Evolutionary conservation across 2,797 vertebrate genomes (phyloP).

Genomic region (Phoeniculus purpureus): DNA sequence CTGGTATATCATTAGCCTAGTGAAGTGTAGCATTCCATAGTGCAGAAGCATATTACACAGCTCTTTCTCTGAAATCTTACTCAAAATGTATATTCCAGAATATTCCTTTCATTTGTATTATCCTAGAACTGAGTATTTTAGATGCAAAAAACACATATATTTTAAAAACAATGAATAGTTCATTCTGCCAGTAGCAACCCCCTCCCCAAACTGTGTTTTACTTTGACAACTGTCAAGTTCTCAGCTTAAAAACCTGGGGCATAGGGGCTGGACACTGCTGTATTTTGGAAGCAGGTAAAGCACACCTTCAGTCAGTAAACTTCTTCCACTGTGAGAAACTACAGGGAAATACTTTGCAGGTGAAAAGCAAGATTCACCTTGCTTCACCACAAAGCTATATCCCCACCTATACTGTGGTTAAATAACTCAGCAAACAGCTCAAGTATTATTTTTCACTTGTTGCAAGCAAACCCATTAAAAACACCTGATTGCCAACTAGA

Average conservation of each 20-base stretch:
- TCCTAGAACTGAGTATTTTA: background rate
- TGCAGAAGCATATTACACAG: background rate
- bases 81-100: background rate
- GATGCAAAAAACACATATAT: background rate
- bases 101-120: background rate
- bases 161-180: background rate
- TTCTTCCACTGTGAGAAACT: background rate
- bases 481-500: background rate
- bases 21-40: background rate
- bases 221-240: background rate
- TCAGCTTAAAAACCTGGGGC: background rate
- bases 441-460: background rate
- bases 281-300: background rate
- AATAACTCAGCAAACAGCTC: background rate
- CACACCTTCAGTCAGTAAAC: background rate
- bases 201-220: background rate
- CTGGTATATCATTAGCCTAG: background rate
- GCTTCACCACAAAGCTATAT: background rate
- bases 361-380: background rate
- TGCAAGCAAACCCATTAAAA: background rate
- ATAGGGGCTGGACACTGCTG: too few species aligned
- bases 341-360: background rate
- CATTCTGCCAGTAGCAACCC: background rate
- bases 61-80: background rate
- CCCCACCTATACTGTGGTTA: rapidly evolving